Base-by-base conservation (phyloP, 2,113 vertebrate species). In the Rhea pennata region DNA sequence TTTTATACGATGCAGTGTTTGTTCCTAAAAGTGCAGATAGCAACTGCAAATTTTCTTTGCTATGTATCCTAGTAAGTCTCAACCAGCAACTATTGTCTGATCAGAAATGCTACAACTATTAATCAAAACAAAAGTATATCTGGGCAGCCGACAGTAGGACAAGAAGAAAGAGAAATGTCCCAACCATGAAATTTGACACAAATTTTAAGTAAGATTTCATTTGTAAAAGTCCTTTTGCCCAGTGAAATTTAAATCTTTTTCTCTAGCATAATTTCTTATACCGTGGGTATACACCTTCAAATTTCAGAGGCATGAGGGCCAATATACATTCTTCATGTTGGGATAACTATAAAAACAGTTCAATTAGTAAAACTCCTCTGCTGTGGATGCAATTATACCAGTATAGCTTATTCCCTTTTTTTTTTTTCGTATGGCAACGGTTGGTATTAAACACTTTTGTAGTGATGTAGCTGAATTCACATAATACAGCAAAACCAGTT, bases 161-260 rank as follows among this genome's bases (percentile, higher is more conserved):
- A 89, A 31, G 31, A 76, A 92, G 59, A 94, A 91, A 95, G 59
- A 95, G 59, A 50, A 73, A 85, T 92, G 82, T 59, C 85, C 46
- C 78, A 75, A 10, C 50, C 67, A 40, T 51, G 21, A 84, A 65
- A 94, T 77, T 96, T 93, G 8, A 67, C 82, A 83, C 54, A 81
- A 80, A 74, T 92, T 77, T 50, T 70, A 76, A 9, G 51, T 71
- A 78, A 75, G 67, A 83, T 58, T 93, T 93, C 29, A 74, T 94
- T 82, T 84, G 31, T 84, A 74, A 10, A 84, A 69, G 64, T 76
- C 46, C 90, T 81, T 95, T 83, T 62, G 64, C 90, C 79, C 5
- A 2, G 40, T 96, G 95, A 89, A 88, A 91, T 94, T 92, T 48
- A 92, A 72, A 90, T 64, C 72, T 91, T 84, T 76, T 72, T 51